Percentiles rank a stretch among this genome's conserved stretches.
These are phyloP conservation scores for Lutraria lutraria DNA, from an alignment of 2,888 invertebrate species.

Conservation along the genomic window DNA sequence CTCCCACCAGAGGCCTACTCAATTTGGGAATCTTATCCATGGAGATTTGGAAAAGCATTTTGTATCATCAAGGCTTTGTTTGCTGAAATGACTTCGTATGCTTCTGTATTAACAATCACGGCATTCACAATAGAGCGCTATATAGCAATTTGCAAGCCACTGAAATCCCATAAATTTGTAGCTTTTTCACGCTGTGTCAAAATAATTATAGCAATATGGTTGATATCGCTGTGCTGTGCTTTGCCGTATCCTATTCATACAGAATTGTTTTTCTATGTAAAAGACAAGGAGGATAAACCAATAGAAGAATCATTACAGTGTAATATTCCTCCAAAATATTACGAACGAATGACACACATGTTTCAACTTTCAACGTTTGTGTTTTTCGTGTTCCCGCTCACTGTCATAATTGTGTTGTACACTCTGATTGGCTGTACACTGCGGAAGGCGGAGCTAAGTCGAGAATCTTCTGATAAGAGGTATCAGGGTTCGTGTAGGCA, in stretches of 20 bases:
- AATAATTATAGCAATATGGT: slow-evolving; percentile 95
- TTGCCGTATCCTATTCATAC: slow-evolving; percentile 85
- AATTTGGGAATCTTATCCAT: slow-evolving; percentile 88
- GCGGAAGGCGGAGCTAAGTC: slow-evolving; percentile 70
- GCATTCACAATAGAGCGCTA: slow-evolving; percentile 95
- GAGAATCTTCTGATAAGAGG: slow-evolving; percentile 65
- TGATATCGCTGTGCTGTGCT: slow-evolving; percentile 91
- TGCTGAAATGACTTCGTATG: slow-evolving; percentile 92
- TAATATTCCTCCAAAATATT: slow-evolving; percentile 79
- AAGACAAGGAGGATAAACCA: slow-evolving; percentile 64
- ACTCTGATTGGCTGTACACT: slow-evolving; percentile 82
- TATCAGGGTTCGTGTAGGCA: slow-evolving; percentile 36
- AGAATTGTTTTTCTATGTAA: slow-evolving; percentile 78
- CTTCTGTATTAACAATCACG: slow-evolving; percentile 96
- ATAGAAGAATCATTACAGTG: slow-evolving; percentile 80
- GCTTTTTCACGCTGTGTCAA: slow-evolving; percentile 93
- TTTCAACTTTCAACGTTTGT: slow-evolving; percentile 93
- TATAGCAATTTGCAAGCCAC: slow-evolving; percentile 95
- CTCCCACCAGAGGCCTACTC: slow-evolving; percentile 87
- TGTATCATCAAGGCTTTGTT: slow-evolving; percentile 87
- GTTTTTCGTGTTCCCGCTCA: slow-evolving; percentile 93
- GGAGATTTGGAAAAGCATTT: slow-evolving; percentile 86
- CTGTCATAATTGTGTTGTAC: slow-evolving; percentile 94
- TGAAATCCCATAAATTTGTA: slow-evolving; percentile 94
- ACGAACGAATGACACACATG: slow-evolving; percentile 85